These are phyloP conservation scores for Gouania willdenowi DNA, from an alignment of 2,797 vertebrate species.

Conservation along the genomic window DNA sequence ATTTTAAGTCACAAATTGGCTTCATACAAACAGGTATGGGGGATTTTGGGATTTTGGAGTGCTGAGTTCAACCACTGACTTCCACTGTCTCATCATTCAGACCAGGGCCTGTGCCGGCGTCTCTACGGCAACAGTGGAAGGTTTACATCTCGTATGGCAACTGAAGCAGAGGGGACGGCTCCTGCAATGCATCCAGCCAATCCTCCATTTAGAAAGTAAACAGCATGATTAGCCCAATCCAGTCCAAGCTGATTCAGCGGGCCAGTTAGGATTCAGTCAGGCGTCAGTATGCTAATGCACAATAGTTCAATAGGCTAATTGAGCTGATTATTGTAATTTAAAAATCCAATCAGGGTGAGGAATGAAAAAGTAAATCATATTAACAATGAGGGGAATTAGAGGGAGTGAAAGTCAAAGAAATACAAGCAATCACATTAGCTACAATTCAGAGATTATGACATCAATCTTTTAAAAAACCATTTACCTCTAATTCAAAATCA, in stretches of 20 bases:
- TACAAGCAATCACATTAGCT: not conserved
- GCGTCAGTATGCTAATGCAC: slow-evolving; percentile 54
- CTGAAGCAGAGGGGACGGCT: slow-evolving; percentile 55
- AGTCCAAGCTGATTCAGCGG: slow-evolving; percentile 10
- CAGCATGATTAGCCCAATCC: slow-evolving; percentile 57
- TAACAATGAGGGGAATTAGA: not conserved
- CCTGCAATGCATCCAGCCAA: slow-evolving; percentile 51
- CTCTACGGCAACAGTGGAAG: slow-evolving; percentile 74
- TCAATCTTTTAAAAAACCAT: slow-evolving; percentile 13
- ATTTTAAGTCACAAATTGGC: not conserved
- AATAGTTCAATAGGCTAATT: slow-evolving; percentile 51
- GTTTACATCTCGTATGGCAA: slow-evolving; percentile 77
- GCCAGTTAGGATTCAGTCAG: slow-evolving; percentile 32
- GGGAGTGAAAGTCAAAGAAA: not conserved
- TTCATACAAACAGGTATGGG: not conserved
- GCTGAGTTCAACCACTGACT: slow-evolving; percentile 9
- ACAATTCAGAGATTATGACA: slow-evolving; percentile 4
- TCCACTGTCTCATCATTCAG: slow-evolving; percentile 30
- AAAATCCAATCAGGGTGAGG: slow-evolving; percentile 38
- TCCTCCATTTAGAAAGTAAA: slow-evolving; percentile 37
- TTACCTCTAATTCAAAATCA: too few species aligned
- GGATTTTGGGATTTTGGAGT: slow-evolving; percentile 3
- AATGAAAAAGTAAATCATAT: slow-evolving; percentile 31
- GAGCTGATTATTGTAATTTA: slow-evolving; percentile 39
- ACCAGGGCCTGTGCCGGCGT: slow-evolving; percentile 64